phyloP scores from a whole-genome alignment of 2,797 vertebrate species.

The Cirrhinus mrigala region DNA sequence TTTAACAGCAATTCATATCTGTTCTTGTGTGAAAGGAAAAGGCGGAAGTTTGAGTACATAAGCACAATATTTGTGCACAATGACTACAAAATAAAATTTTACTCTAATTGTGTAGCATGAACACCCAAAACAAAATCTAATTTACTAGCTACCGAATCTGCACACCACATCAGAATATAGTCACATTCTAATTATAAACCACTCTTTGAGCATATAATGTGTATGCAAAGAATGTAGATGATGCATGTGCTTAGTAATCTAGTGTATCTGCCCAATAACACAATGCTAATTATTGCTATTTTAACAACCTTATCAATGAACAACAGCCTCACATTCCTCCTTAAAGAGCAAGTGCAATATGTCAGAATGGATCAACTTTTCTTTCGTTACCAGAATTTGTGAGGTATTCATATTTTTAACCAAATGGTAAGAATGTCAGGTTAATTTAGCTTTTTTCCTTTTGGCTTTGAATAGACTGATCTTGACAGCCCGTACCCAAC shows the following conservation, averaged over 20 bases:
- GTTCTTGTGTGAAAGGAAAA: slow-evolving; percentile 13
- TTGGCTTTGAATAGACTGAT: no score
- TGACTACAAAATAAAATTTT: not conserved
- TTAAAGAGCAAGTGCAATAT: no score
- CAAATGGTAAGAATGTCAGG: no score
- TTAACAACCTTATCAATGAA: no score
- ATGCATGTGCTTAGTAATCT: not conserved
- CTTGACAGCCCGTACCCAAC: no score
- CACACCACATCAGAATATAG: not conserved
- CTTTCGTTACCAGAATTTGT: no score
- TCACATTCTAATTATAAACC: not conserved
- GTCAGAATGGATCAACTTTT: no score
- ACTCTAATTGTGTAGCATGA: not conserved
- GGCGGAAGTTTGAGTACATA: not conserved
- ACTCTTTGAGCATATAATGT: not conserved
- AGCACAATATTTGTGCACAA: not conserved
- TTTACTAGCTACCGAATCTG: not conserved
- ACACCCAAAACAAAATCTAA: not conserved
- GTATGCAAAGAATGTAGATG: not conserved
- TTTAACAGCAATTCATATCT: not conserved
- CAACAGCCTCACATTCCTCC: no score
- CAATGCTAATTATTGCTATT: no score
- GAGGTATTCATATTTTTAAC: no score
- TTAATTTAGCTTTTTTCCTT: no score
- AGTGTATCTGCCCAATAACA: no score